Evolutionary conservation across 2,113 vertebrate species (phyloP), one percentile per base, ranked within the genome.

Genomic region (Saccopteryx bilineata): DNA sequence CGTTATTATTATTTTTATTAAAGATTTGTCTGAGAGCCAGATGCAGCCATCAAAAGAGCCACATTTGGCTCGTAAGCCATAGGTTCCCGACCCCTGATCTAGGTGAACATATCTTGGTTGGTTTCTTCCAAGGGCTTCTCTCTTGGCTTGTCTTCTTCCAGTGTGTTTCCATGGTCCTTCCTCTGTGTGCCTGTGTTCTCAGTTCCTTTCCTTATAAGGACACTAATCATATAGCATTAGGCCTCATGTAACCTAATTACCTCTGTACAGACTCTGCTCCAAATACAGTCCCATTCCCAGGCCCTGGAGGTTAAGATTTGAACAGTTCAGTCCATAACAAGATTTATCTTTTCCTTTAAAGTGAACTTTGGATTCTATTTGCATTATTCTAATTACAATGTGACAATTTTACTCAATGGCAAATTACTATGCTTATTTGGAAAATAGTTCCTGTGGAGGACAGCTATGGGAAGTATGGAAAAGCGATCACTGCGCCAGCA

Each of bases 361-460:
- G 60, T 66, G 14, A 60, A 87, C 81, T 93, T 93, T 21, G 69
- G 54, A 88, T 85, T 94, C 39, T 69, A 6, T 66, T 85, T 91
- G 60, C 87, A 48, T 76, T 33, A 88, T 58, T 46, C 10, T 58
- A 75, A 83, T 90, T 79, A 56, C n/a, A 71, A 2, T 52, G 52
- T 65, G 84, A 94, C 65, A 88, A 17, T 46, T 28, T n/a, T 12
- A 69, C 46, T 86, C 71, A 65, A n/a, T 63, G 54, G 48, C 54
- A 71, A n/a, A 76, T 89, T 81, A 69, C 15, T 21, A 5, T 12
- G 8, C 63, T 76, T 87, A 54, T 66, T 52, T 33, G 33, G 61
- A 31, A n/a, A 80, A 58, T 15, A 56, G 52, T 21, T 96, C 46
- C 60, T 33, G 54, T 21, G 56, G 52, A 63, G 9, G 52, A 28